These are phyloP conservation scores for Celastrina argiolus DNA, from an alignment of 2,888 invertebrate genomes.

Conservation along the genomic window DNA sequence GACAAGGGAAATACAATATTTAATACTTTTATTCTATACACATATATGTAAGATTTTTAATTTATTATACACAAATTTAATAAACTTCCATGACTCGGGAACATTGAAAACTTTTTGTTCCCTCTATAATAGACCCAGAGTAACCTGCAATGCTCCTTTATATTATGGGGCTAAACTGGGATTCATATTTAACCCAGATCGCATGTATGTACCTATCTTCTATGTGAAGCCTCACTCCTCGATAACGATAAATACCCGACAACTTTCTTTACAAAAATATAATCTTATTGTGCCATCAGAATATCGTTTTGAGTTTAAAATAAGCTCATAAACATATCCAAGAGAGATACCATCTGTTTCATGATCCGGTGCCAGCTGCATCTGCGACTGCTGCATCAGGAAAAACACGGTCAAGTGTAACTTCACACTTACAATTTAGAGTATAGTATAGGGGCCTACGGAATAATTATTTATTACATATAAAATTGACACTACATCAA, in stretches of 20 bases:
- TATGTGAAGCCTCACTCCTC: neutral
- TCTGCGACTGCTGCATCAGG: neutral
- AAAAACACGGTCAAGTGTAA: neutral
- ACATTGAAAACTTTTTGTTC: too few species aligned
- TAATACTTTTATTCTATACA: too few species aligned
- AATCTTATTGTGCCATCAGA: neutral
- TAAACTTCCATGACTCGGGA: too few species aligned
- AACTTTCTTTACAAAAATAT: neutral
- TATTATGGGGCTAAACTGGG: too few species aligned
- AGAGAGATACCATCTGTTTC: slow-evolving; percentile 11
- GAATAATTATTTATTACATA: neutral
- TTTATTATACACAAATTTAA: too few species aligned
- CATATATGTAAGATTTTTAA: too few species aligned
- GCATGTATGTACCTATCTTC: too few species aligned
- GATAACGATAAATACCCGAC: neutral
- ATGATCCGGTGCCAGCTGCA: neutral
- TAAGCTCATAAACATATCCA: neutral
- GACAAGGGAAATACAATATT: too few species aligned
- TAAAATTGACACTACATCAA: too few species aligned
- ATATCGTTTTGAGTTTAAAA: neutral
- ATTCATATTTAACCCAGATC: too few species aligned
- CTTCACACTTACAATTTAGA: neutral
- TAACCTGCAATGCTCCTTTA: too few species aligned
- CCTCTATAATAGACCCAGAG: too few species aligned
- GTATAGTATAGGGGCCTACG: neutral